Evolutionary conservation across 2,113 vertebrate species (phyloP), one percentile per base, ranked within the genome.

Genomic region (Dicerorhinus sumatrensis): DNA sequence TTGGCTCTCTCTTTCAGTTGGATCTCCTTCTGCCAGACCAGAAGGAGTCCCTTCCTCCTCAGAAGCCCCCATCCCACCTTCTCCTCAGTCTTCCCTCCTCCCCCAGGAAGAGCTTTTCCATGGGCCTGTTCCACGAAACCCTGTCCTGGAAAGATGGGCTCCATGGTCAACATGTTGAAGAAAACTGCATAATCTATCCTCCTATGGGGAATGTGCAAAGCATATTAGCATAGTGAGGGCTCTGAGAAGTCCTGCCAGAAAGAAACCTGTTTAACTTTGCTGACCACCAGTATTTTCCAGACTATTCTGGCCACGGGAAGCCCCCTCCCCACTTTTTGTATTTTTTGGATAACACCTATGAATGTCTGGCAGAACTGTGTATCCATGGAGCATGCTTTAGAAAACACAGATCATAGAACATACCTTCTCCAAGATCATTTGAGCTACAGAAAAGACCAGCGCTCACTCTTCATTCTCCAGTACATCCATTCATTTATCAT

Each of bases 111-210:
- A 72, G 42, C 5, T 16, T 3, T n/a, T 3, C 20, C 25, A 10
- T n/a, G 0, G 8, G 31, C 21, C 65, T 3, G 4, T 7, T 5
- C 0, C 21, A 2, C 12, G 0, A 2, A 33, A 20, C 18, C 20
- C 62, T 1, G 0, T 0, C 20, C 65, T 69, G 11, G 8, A 79
- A 46, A n/a, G 8, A 29, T 0, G 1, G 70, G 16, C 33, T 31
- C 77, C 8, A 2, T 0, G 11, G 62, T 21, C 11, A 0, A 2
- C 11, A 3, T 0, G 6, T 3, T 23, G 46, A 36, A 63, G 56
- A 81, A 27, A 70, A 75, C 5, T 0, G 1, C 27, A 0, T 0
- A 2, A 4, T 21, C 20, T 9, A 4, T 0, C 1, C 29, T n/a
- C 33, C 31, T 70, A 1, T 0, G 8, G 2, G 51, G 27, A 29